Base-by-base conservation (phyloP, 1,140 invertebrate genomes). In the Drosophila athabasca region DNA sequence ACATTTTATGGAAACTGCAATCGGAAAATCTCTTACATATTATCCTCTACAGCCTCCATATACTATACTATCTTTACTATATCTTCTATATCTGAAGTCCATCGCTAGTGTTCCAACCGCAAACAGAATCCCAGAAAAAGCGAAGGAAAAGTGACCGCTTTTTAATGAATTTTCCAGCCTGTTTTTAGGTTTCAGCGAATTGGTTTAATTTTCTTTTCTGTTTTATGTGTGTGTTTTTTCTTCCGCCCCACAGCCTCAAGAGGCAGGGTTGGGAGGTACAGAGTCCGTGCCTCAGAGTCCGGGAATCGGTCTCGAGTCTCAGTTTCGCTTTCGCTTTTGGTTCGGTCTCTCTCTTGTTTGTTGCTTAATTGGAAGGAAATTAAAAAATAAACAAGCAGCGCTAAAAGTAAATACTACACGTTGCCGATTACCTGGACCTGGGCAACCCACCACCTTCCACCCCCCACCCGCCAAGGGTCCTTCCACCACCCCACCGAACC, bases 321-420 rank as follows among this genome's bases (percentile, higher is more conserved):
- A 53, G 58, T 53, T 71, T 62, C 67, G 57, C 22, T 54, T 62
- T 58, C 39, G 57, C 22, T 54, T 62, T 58, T 29, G 51, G 53
- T 70, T 24, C 22, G 22, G 22, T 24, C 24, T 44, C 24, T 44
- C 68, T 59, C 79, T 88, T 87, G 83, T 87, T 87, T 88, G 83
- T 87, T 87, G 83, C 83, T 87, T 87, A 87, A 87, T 87, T 87
- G 83, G 79, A 83, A 87, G 83, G 83, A 87, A 87, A 87, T 87
- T 87, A 83, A 87, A 87, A 87, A 87, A 85, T 87, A 85, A 87
- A 87, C 83, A 87, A 87, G 79, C 83, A 69, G 77, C 71, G 82
- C 52, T 80, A 72, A 85, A 79, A 88, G 82, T 80, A 85, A 85
- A 85, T 85, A 85, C 82, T 85, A 85, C 83, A 87, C 82, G 78